Evolutionary conservation across 2,113 vertebrate species (phyloP).

Genomic region (Amazona vittata): DNA sequence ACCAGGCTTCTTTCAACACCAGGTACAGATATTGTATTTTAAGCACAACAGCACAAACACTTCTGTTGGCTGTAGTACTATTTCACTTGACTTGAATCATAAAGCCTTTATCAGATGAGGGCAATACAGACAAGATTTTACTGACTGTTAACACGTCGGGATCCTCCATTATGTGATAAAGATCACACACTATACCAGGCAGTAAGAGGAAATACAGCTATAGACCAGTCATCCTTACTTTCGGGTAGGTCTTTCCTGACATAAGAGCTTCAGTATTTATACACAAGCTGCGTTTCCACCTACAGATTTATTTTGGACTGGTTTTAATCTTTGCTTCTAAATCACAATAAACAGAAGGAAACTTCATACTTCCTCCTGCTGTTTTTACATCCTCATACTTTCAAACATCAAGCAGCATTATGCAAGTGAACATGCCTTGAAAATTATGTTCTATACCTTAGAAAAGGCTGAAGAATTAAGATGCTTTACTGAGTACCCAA

Average conservation of each 20-base stretch:
- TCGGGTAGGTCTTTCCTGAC: not conserved
- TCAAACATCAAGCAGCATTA: not conserved
- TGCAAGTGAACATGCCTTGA: not conserved
- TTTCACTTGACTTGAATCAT: not conserved
- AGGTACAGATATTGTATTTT: not conserved
- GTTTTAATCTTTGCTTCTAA: slow-evolving; percentile 23
- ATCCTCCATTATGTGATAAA: not conserved
- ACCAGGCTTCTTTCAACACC: not conserved
- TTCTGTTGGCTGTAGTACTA: not conserved
- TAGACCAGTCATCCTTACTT: not conserved
- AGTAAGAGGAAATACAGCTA: not conserved
- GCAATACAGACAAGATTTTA: not conserved
- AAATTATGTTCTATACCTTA: not conserved
- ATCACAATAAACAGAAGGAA: slow-evolving; percentile 33
- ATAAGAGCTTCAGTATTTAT: not conserved
- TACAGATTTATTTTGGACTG: slow-evolving; percentile 1
- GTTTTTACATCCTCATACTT: slow-evolving; percentile 22
- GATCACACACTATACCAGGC: not conserved
- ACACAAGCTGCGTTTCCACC: not conserved
- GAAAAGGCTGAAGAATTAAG: not conserved
- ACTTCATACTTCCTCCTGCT: slow-evolving; percentile 24
- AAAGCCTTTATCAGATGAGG: not conserved
- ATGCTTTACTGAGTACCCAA: not conserved
- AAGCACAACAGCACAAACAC: not conserved
- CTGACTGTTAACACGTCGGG: not conserved